Evolutionary conservation across 1,140 invertebrate species (phyloP), one percentile per base, ranked within the genome.

Genomic region (Halyomorpha halys): DNA sequence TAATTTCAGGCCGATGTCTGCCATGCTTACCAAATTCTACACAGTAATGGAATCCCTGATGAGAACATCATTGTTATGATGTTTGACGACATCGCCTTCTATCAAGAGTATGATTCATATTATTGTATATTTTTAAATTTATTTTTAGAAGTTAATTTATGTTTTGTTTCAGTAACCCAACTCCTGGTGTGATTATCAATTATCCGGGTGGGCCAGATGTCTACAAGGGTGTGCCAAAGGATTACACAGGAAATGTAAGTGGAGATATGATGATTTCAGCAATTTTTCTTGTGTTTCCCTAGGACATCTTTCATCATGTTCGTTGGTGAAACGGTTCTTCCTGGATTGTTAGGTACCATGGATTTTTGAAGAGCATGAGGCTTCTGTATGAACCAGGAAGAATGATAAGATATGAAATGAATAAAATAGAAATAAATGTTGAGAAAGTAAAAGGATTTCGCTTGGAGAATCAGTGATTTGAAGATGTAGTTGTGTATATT

Each of bases 21-120:
- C 64, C 83, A 84, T 73, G 81, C 83, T 13, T 85, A 83, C 69
- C 82, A 85, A 65, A 74, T 83, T 56, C 63, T 85, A n/a, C 71
- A 74, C 19, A 71, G 69, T 25, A 77, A 83, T 76, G 83, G 83
- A 47, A 75, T 85, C 63, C 78, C 80, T 14, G 76, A 77, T 64
- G 79, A 82, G 66, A 74, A 78, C 51, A 85, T 85, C 63, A 76
- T 85, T 63, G 79, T 80, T 16, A 81, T 85, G 80, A 83, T 84
- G 81, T 81, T 78, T 71, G 83, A 85, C 75, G 83, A 85, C 68
- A 78, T 85, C 65, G 83, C 82, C 13, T 47, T 80, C 66, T 78
- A 77, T 72, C n/a, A 49, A 61, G 71, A 76, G 81, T 82, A 75
- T 77, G 76, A 72, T 59, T 27, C n/a, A 8, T 11, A 11, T 39